phyloP scores from a whole-genome alignment of 2,797 vertebrate species.

The Microctenopoma stevenorrisi region DNA sequence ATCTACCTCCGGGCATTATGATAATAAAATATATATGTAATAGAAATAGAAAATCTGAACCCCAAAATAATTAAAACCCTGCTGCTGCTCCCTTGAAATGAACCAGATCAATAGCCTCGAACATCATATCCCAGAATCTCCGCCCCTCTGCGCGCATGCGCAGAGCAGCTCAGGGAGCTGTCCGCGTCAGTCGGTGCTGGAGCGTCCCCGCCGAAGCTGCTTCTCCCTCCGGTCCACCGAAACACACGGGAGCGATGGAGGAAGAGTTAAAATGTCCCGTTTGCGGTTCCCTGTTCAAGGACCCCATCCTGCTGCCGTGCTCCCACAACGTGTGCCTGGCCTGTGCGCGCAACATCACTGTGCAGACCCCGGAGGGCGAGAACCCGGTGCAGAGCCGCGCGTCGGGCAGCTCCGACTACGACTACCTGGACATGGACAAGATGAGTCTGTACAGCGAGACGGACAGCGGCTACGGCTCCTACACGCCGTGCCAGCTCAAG shows the following conservation, averaged over 20 bases:
- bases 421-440: constrained; percentile 93
- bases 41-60: no score
- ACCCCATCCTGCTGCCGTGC: constrained; percentile 94
- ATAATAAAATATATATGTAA: no score
- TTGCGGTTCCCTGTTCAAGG: constrained; percentile 93
- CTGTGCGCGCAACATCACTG: constrained; percentile 93
- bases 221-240: constrained; percentile 31
- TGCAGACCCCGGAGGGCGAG: constrained; percentile 95
- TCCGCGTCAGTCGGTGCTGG: constrained; percentile 79
- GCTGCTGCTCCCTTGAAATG: constrained; percentile 9
- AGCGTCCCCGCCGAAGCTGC: constrained; percentile 60
- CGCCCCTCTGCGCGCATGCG: constrained; percentile 69
- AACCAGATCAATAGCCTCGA: constrained; percentile 42
- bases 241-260: constrained; percentile 86
- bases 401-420: constrained; percentile 87
- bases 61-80: no score
- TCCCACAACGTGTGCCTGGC: constrained; percentile 96
- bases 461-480: constrained; percentile 98
- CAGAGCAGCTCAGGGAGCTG: constrained; percentile 73
- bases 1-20: no score
- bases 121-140: constrained; percentile 47
- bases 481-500: constrained; percentile 92
- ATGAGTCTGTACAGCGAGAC: constrained; percentile 97
- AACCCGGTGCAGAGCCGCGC: constrained; percentile 84
- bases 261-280: constrained; percentile 98